Evolutionary conservation across 2,888 invertebrate species (phyloP).

Genomic region (Microctonus brassicae): DNA sequence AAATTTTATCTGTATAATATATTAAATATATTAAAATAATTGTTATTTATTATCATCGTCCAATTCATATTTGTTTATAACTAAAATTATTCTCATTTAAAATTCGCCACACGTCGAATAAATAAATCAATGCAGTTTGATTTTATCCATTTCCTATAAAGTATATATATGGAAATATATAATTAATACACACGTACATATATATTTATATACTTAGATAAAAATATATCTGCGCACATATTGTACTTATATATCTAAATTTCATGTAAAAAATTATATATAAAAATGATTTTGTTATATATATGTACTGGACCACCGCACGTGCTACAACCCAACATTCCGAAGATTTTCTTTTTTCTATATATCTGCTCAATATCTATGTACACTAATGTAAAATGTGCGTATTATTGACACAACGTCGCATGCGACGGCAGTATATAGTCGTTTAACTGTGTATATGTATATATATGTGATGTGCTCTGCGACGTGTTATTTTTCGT

Average conservation of each 20-base stretch:
- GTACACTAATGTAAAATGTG: constrained; percentile 11
- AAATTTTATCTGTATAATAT: too few relatives aligned
- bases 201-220: too few relatives aligned
- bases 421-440: constrained; percentile 38
- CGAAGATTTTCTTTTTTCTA: constrained; percentile 37
- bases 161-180: too few relatives aligned
- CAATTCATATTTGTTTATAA: too few relatives aligned
- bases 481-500: background rate
- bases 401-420: constrained; percentile 53
- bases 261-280: background rate
- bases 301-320: constrained; percentile 48
- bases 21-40: too few relatives aligned
- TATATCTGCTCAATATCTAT: background rate
- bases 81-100: too few relatives aligned
- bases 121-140: constrained; percentile 48
- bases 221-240: too few relatives aligned
- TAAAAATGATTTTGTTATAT: constrained; percentile 13
- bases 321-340: constrained; percentile 47
- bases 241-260: background rate
- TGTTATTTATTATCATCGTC: too few relatives aligned
- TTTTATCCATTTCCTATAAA: too few relatives aligned
- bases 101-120: constrained; percentile 48
- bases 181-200: too few relatives aligned
- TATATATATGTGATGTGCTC: too few relatives aligned
- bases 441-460: too few relatives aligned